These are phyloP conservation scores for Dipodomys stephensi DNA, from an alignment of 2,113 vertebrate genomes.

Conservation along the genomic window DNA sequence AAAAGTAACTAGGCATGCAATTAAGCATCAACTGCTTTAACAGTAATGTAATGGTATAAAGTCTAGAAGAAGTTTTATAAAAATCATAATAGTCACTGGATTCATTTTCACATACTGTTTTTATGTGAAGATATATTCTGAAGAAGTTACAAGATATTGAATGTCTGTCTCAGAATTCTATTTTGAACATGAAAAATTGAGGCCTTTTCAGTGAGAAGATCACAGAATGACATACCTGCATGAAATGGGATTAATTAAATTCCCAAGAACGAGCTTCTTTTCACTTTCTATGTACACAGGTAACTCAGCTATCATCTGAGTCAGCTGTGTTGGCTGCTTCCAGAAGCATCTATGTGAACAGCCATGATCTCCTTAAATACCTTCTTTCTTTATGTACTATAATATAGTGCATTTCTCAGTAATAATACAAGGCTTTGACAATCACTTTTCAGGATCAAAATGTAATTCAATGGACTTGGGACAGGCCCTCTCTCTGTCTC, in stretches of 20 bases:
- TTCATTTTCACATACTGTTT: constrained; percentile 37
- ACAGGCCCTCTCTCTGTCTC: background rate
- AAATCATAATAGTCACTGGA: background rate
- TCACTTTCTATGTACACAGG: constrained; percentile 76
- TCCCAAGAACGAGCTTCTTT: constrained; percentile 60
- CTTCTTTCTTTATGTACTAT: constrained; percentile 59
- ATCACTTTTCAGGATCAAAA: constrained; percentile 69
- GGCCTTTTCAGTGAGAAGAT: constrained; percentile 14
- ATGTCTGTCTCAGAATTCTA: constrained; percentile 27
- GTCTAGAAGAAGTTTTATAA: background rate
- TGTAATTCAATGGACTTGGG: constrained; percentile 61
- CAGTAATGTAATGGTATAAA: background rate
- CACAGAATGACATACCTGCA: constrained; percentile 8
- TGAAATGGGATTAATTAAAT: constrained; percentile 61
- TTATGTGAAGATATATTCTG: background rate
- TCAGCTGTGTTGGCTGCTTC: constrained; percentile 52
- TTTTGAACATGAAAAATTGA: constrained; percentile 1
- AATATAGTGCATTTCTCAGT: constrained; percentile 56
- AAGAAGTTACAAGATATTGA: background rate
- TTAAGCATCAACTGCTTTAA: background rate
- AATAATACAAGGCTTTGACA: constrained; percentile 73
- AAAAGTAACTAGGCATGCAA: background rate
- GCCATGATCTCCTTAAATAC: constrained; percentile 35
- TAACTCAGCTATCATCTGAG: constrained; percentile 65
- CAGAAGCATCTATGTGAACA: constrained; percentile 43